Evolutionary conservation across 2,797 vertebrate species (phyloP), one percentile per base, ranked within the genome.

Genomic region (Poecilia gillii): DNA sequence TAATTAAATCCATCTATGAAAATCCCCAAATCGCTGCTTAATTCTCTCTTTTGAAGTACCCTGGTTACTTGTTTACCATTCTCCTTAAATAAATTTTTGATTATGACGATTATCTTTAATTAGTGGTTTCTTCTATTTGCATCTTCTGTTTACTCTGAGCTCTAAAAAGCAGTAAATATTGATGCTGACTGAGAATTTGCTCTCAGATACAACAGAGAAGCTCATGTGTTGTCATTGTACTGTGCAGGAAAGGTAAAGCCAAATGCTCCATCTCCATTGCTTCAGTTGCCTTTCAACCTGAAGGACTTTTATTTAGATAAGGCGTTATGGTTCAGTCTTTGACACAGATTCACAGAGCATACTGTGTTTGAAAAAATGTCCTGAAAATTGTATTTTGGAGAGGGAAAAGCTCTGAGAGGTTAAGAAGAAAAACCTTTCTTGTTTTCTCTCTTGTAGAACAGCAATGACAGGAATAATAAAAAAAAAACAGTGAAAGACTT

Each of bases 271-370:
- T 71, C 6, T 62, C 41, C 77, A 23, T 33, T 76, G 31, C 28
- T 64, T 77, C 47, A 72, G 70, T 77, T 53, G 39, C 80, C 55
- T 25, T 82, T 73, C 73, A 78, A 23, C 41, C 72, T 72, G 18
- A 59, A 77, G 45, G 49, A 25, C 72, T 43, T 14, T 81, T 79
- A 36, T 36, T 47, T 23, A 73, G 72, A 77, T 75, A 55, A 87
- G 73, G 12, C 51, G 39, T 76, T 23, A 47, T 77, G 53, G 49
- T 75, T 84, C 45, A 23, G 73, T 55, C 39, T 83, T 28, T 43
- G 73, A 77, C 53, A 76, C n/a, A 77, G 76, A 75, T 81, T 62
- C 70, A 75, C 6, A 7, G 71, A 88, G 75, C 80, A 81, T 59
- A 47, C 46, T 72, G 43, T 75, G 68, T 78, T 82, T 73, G 31